phyloP scores from a whole-genome alignment of 2,113 vertebrate species.

The Amblyopsis rosae region DNA sequence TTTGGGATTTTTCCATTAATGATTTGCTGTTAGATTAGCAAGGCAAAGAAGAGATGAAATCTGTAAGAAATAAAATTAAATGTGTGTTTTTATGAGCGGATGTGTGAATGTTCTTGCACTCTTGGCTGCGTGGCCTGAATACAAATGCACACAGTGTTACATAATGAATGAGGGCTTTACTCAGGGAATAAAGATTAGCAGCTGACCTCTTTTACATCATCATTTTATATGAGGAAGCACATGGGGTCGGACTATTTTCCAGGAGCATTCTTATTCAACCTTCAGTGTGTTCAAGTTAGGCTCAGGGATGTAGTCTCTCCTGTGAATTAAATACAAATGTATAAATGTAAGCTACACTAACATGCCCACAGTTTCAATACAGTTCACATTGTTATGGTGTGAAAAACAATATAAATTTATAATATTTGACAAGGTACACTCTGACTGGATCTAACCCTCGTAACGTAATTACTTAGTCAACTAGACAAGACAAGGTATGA shows the following conservation, averaged over 20 bases:
- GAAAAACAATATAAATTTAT: too few species aligned
- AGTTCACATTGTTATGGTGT: too few species aligned
- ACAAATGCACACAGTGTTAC: conserved; percentile 77
- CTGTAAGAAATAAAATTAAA: conserved; percentile 53
- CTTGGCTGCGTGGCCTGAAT: conserved; percentile 75
- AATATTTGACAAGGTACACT: too few species aligned
- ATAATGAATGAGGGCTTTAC: conserved; percentile 81
- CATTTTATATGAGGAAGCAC: conserved; percentile 75
- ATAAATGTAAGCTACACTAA: background rate
- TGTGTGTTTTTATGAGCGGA: conserved; percentile 60
- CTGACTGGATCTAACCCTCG: too few species aligned
- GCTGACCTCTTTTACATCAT: conserved; percentile 74
- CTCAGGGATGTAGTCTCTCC: conserved; percentile 2
- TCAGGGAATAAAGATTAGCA: conserved; percentile 78
- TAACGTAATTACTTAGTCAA: too few species aligned
- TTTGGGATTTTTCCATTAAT: conserved; percentile 14
- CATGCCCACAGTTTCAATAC: too few species aligned
- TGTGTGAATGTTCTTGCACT: conserved; percentile 65
- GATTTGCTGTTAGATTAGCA: conserved; percentile 33
- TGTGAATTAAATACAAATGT: conserved; percentile 26
- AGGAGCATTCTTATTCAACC: conserved; percentile 38
- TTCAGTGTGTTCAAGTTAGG: conserved; percentile 16
- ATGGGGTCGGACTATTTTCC: conserved; percentile 57
- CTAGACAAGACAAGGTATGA: too few species aligned
- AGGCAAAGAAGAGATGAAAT: conserved; percentile 19